phyloP scores from a whole-genome alignment of 2,113 vertebrate species.

The Cathartes aura region DNA sequence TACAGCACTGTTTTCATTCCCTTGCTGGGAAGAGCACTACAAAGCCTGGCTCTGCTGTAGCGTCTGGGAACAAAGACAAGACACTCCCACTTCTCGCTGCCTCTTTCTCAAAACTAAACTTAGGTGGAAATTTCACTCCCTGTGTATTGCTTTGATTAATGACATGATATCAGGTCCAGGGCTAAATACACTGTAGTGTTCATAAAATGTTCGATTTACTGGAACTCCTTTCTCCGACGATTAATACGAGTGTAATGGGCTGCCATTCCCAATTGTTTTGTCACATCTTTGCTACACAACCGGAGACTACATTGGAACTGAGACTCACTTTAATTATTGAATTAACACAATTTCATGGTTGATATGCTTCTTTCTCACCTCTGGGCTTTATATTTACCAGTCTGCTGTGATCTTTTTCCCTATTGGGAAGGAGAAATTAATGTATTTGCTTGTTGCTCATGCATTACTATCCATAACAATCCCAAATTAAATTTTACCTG shows the following conservation, averaged over 20 bases:
- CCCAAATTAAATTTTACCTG: conserved; percentile 36
- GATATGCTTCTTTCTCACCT: conserved; percentile 65
- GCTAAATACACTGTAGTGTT: conserved; percentile 10
- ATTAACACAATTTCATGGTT: conserved; percentile 77
- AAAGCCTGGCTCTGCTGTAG: conserved; percentile 2
- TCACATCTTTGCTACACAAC: conserved; percentile 50
- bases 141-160: conserved; percentile 36
- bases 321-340: conserved; percentile 74
- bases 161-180: background rate
- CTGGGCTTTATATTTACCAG: conserved; percentile 62
- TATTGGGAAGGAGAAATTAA: conserved; percentile 13
- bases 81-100: background rate
- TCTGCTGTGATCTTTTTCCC: conserved; percentile 49
- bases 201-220: background rate
- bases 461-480: conserved; percentile 42
- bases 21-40: conserved; percentile 41
- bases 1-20: conserved; percentile 38
- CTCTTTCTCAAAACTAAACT: background rate
- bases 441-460: conserved; percentile 25
- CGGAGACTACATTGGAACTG: conserved; percentile 3
- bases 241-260: background rate
- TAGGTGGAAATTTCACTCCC: conserved; percentile 28
- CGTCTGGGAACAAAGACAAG: conserved; percentile 13
- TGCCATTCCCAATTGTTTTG: conserved; percentile 59
- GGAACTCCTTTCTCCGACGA: background rate